Evolutionary conservation across 2,113 vertebrate species (phyloP), one percentile per base, ranked within the genome.

Genomic region (Lepisosteus oculatus): DNA sequence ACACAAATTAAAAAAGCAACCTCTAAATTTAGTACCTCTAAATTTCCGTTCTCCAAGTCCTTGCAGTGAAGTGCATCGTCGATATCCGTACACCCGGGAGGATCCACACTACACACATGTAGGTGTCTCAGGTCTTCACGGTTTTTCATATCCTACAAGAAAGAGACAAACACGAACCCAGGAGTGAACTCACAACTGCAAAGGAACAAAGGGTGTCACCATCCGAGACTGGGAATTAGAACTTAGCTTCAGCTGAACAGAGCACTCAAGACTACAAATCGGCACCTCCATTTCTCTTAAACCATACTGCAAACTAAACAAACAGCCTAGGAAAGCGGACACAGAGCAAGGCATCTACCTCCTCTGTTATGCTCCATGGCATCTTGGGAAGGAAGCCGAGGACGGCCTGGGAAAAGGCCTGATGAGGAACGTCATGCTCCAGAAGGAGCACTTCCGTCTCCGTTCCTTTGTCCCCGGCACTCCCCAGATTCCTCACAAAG

Each of bases 61-160:
- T 92, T 88, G 41, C 85, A 98, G 73, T 99, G 97, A 43, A 99
- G 87, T 0, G 97, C 95, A 69, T 99, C 97, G 15, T 99, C 97
- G 61, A 99, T 99, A 78, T 99, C 97, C 0, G 97, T 99, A 79
- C 97, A 99, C n/a, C 97, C 97, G 3, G 96, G 97, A 70, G 97
- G 97, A 84, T 99, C 97, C 78, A 99, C 97, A 2, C 97, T 99
- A 84, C 97, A 99, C 59, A 99, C 89, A 41, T 56, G 87, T 42
- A 99, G 88, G 73, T 93, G 85, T 62, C 95, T 90, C 69, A 99
- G 85, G 77, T 99, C 96, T 71, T 91, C 90, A 74, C 97, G 90
- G 70, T 78, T 84, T 73, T 81, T 90, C 93, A 97, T 89, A 78
- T 98, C 96, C 97, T 98, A 79, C 12, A 86, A 74, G 67, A 14